Evolutionary conservation across 2,888 invertebrate genomes (phyloP), one percentile per base, ranked within the genome.

Genomic region (Venusia cambrica): DNA sequence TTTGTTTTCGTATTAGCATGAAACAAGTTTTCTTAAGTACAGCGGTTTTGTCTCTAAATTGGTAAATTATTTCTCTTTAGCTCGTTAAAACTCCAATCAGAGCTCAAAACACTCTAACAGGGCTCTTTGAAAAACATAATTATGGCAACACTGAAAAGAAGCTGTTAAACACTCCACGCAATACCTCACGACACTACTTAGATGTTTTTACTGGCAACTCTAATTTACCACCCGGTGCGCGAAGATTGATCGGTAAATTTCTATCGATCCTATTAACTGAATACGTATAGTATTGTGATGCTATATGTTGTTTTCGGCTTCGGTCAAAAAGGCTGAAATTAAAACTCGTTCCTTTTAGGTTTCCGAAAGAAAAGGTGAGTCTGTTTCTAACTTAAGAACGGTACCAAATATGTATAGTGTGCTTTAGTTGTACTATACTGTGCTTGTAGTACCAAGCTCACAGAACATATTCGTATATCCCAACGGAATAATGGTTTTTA

Each of bases 221-320:
- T 59, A 60, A 64, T 66, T 62, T 59, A 62, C 62, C 60, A 38
- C 63, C 61, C 38, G 59, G 69, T 29, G 57, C 25, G 24, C 27
- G 28, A 27, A 45, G 59, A 57, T 59, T 54, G 55, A 59, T 54
- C 47, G 43, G 47, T 46, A 39, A 28, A 34, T 34, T 38, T 45
- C 38, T 28, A 48, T 42, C 32, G 41, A 37, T 48, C 28, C 22
- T 34, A 32, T 30, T 38, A 29, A 48, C 38, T 43, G 45, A 22
- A 13, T 20, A 12, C 25, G n/a, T 19, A 18, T 2, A 34, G 12
- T 34, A 22, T 10, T 1, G 11, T 2, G 8, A 26, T 13, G 17
- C 7, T 8, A n/a, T n/a, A n/a, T n/a, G n/a, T n/a, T n/a, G n/a
- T n/a, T n/a, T n/a, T 27, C 7, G 15, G 6, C 1, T 16, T 4